These are phyloP conservation scores for Triplophysa yarkandensis DNA, from an alignment of 2,797 vertebrate genomes.

Conservation along the genomic window DNA sequence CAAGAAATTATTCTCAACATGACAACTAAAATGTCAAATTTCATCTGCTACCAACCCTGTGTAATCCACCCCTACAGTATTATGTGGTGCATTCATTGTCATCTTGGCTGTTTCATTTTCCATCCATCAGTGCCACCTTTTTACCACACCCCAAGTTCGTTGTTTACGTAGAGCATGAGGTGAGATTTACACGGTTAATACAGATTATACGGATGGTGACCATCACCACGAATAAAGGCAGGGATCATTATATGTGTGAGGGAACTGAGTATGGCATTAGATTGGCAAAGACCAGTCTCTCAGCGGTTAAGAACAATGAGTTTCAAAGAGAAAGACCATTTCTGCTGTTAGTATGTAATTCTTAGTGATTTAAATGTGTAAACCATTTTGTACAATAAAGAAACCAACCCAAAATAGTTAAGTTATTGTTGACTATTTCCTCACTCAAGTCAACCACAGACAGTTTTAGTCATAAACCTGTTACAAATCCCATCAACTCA, in stretches of 20 bases:
- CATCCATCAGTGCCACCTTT: slow-evolving; percentile 6
- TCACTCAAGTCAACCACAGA: too few relatives aligned
- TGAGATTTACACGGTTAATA: slow-evolving; percentile 50
- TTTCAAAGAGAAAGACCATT: neutral
- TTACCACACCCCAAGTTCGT: slow-evolving; percentile 57
- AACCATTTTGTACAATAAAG: too few relatives aligned
- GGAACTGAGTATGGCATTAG: neutral
- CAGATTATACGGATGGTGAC: slow-evolving; percentile 66
- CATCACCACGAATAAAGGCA: slow-evolving; percentile 20
- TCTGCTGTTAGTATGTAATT: neutral
- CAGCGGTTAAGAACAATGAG: too few relatives aligned
- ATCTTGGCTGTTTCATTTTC: slow-evolving; percentile 21
- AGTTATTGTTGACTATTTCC: too few relatives aligned
- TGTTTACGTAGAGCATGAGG: slow-evolving; percentile 32
- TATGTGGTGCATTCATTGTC: neutral
- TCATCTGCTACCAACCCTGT: too few relatives aligned
- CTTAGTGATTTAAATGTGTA: too few relatives aligned
- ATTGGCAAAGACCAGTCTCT: neutral
- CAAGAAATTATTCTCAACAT: too few relatives aligned
- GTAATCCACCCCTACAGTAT: neutral
- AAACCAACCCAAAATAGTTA: too few relatives aligned
- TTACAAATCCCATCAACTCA: too few relatives aligned
- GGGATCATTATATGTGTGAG: slow-evolving; percentile 42
- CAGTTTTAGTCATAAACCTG: too few relatives aligned
- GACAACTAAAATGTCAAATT: too few relatives aligned